Conservation (phyloP, 2,113 vertebrate genomes). For the Poecilia latipinna region DNA sequence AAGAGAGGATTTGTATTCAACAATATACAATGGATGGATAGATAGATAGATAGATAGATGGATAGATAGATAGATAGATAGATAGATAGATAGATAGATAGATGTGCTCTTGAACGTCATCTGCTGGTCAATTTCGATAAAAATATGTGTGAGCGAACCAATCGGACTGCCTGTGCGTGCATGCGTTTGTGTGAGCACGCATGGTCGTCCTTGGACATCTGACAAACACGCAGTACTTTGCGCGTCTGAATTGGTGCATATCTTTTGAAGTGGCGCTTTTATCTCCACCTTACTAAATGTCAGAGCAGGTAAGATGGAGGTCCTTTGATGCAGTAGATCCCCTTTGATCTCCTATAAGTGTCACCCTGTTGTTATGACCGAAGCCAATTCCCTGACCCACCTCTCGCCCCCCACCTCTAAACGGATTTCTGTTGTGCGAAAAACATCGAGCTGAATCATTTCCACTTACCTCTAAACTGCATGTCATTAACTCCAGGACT, state of each 20-base stretch:
- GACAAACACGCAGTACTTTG: constrained; percentile 62
- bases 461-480: constrained; percentile 52
- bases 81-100: neutral
- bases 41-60: neutral
- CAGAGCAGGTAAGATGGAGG: constrained; percentile 63
- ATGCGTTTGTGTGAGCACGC: neutral
- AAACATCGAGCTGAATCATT: constrained; percentile 62
- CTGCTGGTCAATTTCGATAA: too few species aligned
- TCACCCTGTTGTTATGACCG: constrained; percentile 71
- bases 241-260: constrained; percentile 61
- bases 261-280: constrained; percentile 77
- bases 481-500: constrained; percentile 35
- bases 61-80: neutral
- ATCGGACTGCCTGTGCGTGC: neutral
- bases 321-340: constrained; percentile 72
- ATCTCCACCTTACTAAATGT: constrained; percentile 75
- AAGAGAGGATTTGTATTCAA: too few species aligned
- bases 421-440: constrained; percentile 69
- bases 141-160: too few species aligned
- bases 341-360: constrained; percentile 74
- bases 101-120: constrained; percentile 56
- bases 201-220: constrained; percentile 35
- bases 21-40: neutral
- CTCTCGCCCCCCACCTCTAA: constrained; percentile 5
- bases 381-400: constrained; percentile 44